phyloP scores from a whole-genome alignment of 2,888 invertebrate species.

The Drosophila kambysellisi region DNA sequence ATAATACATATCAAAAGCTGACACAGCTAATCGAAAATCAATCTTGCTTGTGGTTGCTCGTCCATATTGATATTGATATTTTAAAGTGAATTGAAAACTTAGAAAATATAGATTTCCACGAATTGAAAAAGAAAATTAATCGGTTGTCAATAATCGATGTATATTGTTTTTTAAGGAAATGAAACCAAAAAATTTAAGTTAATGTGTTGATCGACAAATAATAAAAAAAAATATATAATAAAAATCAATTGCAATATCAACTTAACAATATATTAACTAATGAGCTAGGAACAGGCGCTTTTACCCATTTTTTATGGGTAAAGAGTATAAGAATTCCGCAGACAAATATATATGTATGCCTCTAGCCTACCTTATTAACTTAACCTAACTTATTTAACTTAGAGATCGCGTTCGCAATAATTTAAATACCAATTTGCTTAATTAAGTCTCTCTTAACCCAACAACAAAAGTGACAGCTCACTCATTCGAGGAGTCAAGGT shows the following conservation, averaged over 20 bases:
- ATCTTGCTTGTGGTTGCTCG: neutral
- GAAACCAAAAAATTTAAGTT: neutral
- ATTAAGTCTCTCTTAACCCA: constrained; percentile 67
- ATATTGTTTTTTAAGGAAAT: neutral
- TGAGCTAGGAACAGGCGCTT: neutral
- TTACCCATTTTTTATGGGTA: neutral
- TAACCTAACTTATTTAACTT: constrained; percentile 42
- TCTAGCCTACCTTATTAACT: neutral
- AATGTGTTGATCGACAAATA: neutral
- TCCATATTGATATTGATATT: neutral
- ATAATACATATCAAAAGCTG: neutral
- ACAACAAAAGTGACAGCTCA: constrained; percentile 59
- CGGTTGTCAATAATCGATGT: neutral
- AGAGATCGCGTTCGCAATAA: constrained; percentile 48
- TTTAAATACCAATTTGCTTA: constrained; percentile 76
- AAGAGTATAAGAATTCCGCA: neutral
- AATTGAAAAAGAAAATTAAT: neutral
- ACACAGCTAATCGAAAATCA: neutral
- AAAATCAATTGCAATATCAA: neutral
- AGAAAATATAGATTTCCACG: neutral
- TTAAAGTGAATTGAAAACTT: neutral
- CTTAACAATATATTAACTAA: neutral
- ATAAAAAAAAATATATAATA: no score
- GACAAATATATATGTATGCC: constrained; percentile 5
- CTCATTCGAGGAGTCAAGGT: constrained; percentile 36